These are phyloP conservation scores for Ctenosaura bakeri DNA, from an alignment of 2,797 vertebrate species.

Conservation along the genomic window DNA sequence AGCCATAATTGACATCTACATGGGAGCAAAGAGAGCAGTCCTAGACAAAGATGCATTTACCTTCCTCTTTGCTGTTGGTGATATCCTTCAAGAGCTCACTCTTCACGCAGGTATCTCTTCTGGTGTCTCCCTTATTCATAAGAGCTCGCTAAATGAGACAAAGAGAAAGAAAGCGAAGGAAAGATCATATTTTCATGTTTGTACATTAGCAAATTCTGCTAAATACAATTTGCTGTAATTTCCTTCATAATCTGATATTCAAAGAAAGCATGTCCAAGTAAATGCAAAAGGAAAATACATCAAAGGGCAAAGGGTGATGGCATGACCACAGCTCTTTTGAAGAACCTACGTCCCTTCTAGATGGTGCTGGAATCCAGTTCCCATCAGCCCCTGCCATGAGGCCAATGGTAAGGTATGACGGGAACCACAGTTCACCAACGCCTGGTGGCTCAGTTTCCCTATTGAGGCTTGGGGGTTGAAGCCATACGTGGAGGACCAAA, in stretches of 20 bases:
- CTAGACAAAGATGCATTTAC: slow-evolving; percentile 73
- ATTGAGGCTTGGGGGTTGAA: neutral
- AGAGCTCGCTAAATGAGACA: slow-evolving; percentile 82
- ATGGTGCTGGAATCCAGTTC: neutral
- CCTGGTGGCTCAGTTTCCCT: neutral
- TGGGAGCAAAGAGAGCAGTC: neutral
- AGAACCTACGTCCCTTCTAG: neutral
- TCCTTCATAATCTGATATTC: neutral
- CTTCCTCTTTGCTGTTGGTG: slow-evolving; percentile 83
- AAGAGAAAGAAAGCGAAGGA: neutral
- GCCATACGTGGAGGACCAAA: neutral
- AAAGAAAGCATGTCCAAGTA: slow-evolving; percentile 29
- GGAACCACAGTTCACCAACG: no score
- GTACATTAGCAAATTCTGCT: slow-evolving; percentile 34
- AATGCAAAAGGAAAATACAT: slow-evolving; percentile 55
- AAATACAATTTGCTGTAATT: slow-evolving; percentile 59
- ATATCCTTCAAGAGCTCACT: slow-evolving; percentile 86
- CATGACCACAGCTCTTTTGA: neutral
- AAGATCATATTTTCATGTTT: neutral
- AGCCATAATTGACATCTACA: neutral
- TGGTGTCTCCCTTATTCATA: slow-evolving; percentile 86
- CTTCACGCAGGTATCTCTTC: slow-evolving; percentile 85
- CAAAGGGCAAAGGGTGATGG: slow-evolving; percentile 33
- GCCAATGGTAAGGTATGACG: neutral
- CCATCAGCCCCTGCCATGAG: neutral